phyloP scores from a whole-genome alignment of 2,113 vertebrate genomes.

The Strigops habroptila region DNA sequence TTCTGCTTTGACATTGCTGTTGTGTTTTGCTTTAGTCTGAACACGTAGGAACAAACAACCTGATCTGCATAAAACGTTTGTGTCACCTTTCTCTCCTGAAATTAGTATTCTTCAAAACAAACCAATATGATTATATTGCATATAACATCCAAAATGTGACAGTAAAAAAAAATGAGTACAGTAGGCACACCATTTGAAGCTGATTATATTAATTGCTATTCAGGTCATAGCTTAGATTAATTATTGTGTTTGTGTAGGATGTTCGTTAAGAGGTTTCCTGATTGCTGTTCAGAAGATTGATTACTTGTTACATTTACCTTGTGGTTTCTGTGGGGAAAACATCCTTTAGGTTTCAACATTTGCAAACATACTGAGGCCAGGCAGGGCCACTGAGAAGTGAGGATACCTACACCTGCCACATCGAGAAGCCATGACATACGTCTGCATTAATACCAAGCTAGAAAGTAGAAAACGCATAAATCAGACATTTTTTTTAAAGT shows the following conservation, averaged over 20 bases:
- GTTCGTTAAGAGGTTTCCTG: constrained; percentile 72
- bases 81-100: constrained; percentile 44
- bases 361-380: constrained; percentile 19
- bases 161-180: constrained; percentile 43
- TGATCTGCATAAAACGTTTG: constrained; percentile 14
- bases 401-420: background rate
- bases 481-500: constrained; percentile 13
- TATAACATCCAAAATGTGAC: constrained; percentile 33
- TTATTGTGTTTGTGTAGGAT: constrained; percentile 74
- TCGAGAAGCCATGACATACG: rapidly evolving
- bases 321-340: constrained; percentile 72
- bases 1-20: constrained; percentile 52
- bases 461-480: background rate
- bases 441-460: background rate
- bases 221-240: constrained; percentile 71
- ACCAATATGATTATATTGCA: constrained; percentile 25
- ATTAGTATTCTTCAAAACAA: constrained; percentile 62
- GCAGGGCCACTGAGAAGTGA: background rate
- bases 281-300: constrained; percentile 70
- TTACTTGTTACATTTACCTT: constrained; percentile 70
- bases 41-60: constrained; percentile 34
- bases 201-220: constrained; percentile 71
- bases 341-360: constrained; percentile 61
- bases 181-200: constrained; percentile 37
- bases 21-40: constrained; percentile 45